phyloP scores from a whole-genome alignment of 2,113 vertebrate species.

The Oryzias woworae region DNA sequence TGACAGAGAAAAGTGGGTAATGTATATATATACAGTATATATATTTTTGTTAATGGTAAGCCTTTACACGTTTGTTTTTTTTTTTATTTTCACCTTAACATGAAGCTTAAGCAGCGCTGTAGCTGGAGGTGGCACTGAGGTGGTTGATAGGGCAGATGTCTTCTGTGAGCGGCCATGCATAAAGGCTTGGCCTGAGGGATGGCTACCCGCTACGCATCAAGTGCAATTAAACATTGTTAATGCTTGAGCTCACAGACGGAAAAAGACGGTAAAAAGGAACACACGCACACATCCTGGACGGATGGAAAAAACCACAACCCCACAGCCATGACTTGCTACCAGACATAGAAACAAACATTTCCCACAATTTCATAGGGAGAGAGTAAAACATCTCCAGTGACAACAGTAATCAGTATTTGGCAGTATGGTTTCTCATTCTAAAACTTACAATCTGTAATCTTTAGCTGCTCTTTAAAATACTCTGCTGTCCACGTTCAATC shows the following conservation, averaged over 20 bases:
- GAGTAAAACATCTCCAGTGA: conserved; percentile 16
- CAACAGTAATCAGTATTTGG: conserved; percentile 4
- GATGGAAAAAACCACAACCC: conserved; percentile 3
- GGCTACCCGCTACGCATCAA: conserved; percentile 52
- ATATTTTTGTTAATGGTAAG: neutral
- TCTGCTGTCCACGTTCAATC: conserved; percentile 28
- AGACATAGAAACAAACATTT: conserved; percentile 31
- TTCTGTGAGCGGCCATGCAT: conserved; percentile 51
- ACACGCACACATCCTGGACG: conserved; percentile 37
- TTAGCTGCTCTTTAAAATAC: conserved; percentile 9
- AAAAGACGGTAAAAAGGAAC: conserved; percentile 47
- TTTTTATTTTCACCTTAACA: neutral
- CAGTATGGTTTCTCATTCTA: conserved; percentile 3
- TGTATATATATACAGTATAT: too few species aligned
- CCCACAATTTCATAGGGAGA: conserved; percentile 19
- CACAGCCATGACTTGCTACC: conserved; percentile 13
- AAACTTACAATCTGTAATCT: conserved; percentile 21
- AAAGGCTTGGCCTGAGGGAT: conserved; percentile 45
- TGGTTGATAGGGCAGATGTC: conserved; percentile 56
- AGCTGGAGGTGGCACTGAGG: conserved; percentile 44
- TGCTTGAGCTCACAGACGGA: conserved; percentile 45
- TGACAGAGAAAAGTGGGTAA: neutral
- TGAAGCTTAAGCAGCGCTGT: conserved; percentile 10
- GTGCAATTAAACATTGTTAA: conserved; percentile 61
- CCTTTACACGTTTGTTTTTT: neutral